Percentiles rank a stretch among this genome's conserved stretches.
Evolutionary conservation across 2,888 invertebrate species (phyloP).

Genomic region (Allygus modestus): DNA sequence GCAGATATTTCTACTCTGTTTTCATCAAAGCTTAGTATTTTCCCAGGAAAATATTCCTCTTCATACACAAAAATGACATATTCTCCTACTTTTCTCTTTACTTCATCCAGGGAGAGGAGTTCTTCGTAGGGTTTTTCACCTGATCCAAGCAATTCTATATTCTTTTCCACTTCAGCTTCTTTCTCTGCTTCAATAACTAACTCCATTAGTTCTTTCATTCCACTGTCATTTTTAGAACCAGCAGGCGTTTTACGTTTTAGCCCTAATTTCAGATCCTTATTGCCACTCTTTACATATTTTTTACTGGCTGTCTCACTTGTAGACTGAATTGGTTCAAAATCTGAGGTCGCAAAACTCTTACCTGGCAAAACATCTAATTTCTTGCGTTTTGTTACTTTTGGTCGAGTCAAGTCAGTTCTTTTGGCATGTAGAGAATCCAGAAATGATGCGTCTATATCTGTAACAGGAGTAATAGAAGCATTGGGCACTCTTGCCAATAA

Average conservation of each 20-base stretch:
- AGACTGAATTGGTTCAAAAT: background rate
- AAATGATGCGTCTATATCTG: background rate
- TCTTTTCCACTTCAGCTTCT: slow-evolving; percentile 25
- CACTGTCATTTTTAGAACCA: background rate
- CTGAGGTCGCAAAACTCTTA: background rate
- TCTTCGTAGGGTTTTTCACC: background rate
- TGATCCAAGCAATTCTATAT: background rate
- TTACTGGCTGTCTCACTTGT: background rate
- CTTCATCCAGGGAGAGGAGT: background rate
- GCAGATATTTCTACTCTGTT: slow-evolving; percentile 7
- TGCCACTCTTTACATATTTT: background rate
- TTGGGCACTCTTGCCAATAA: background rate
- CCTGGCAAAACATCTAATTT: background rate
- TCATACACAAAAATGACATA: slow-evolving; percentile 8
- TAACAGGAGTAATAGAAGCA: background rate
- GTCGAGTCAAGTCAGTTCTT: background rate
- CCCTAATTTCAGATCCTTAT: background rate
- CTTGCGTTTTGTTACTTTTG: background rate
- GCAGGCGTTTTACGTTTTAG: background rate
- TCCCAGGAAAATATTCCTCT: background rate
- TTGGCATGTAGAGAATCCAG: background rate
- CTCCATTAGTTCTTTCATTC: slow-evolving; percentile 4
- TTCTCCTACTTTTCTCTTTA: slow-evolving; percentile 3
- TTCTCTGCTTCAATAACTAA: background rate
- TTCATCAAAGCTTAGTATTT: background rate